These are phyloP conservation scores for Caenorhabditis becei DNA, from an alignment of 2,888 invertebrate genomes.

Conservation along the genomic window DNA sequence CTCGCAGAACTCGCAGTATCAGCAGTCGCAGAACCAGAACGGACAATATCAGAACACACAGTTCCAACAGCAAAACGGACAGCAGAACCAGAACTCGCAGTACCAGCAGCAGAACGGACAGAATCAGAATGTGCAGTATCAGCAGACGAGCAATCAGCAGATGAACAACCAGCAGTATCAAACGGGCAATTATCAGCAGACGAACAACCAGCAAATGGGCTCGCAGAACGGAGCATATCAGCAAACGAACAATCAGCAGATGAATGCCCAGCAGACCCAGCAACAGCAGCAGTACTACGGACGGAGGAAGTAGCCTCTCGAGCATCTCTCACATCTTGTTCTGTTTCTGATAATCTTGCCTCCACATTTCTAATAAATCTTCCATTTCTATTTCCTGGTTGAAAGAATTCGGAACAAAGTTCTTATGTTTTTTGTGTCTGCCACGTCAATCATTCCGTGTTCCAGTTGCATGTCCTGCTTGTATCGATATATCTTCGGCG, in stretches of 20 bases:
- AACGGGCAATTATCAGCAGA: constrained; percentile 44
- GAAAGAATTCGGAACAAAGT: neutral
- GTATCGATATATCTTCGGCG: constrained; percentile 48
- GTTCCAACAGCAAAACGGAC: constrained; percentile 45
- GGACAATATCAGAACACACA: constrained; percentile 50
- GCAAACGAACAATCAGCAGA: constrained; percentile 44
- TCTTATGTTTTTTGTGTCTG: constrained; percentile 2
- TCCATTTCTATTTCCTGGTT: constrained; percentile 1
- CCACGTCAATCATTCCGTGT: constrained; percentile 26
- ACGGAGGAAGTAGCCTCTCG: constrained; percentile 39
- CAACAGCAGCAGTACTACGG: constrained; percentile 61
- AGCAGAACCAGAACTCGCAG: constrained; percentile 16
- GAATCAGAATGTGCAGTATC: constrained; percentile 43
- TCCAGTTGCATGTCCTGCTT: constrained; percentile 12
- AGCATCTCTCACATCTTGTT: neutral
- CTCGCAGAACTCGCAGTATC: constrained; percentile 40
- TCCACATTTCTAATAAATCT: constrained; percentile 31
- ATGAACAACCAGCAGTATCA: constrained; percentile 49
- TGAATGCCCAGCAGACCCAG: constrained; percentile 47
- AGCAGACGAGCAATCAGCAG: constrained; percentile 49
- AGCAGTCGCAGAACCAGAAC: constrained; percentile 39
- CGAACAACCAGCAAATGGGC: constrained; percentile 38
- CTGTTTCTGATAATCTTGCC: constrained; percentile 49
- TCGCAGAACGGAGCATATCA: constrained; percentile 18
- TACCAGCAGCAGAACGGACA: constrained; percentile 25